phyloP scores from a whole-genome alignment of 1,140 invertebrate genomes.

The Chlorops oryzae region DNA sequence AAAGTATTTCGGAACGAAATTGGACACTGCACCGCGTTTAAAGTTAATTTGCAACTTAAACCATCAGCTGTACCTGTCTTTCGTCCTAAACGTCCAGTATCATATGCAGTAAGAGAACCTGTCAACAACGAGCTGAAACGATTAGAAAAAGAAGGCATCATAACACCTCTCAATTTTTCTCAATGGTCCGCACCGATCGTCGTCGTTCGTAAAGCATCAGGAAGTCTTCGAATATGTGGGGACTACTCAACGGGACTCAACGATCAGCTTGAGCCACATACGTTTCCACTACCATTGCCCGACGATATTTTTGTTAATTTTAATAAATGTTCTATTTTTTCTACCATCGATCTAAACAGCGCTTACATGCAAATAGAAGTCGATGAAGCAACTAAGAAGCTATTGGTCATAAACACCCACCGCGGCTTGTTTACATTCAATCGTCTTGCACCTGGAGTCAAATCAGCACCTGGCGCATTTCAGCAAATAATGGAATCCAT shows the following conservation, averaged over 20 bases:
- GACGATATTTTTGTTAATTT: slow-evolving; percentile 12
- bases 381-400: neutral
- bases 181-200: slow-evolving; percentile 48
- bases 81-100: slow-evolving; percentile 2
- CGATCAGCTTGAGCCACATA: slow-evolving; percentile 6
- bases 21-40: neutral
- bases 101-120: neutral
- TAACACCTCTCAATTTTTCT: slow-evolving; percentile 23
- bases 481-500: too few relatives aligned
- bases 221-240: slow-evolving; percentile 12
- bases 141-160: neutral
- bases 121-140: slow-evolving; percentile 3
- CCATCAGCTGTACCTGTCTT: neutral
- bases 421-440: slow-evolving; percentile 7
- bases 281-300: slow-evolving; percentile 12
- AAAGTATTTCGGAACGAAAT: too few relatives aligned
- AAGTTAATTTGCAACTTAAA: neutral
- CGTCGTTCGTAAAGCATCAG: slow-evolving; percentile 18
- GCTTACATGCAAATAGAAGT: slow-evolving; percentile 3
- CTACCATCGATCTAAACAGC: neutral
- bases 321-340: neutral
- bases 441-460: slow-evolving; percentile 2
- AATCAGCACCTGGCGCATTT: neutral
- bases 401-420: slow-evolving; percentile 7
- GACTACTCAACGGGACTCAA: slow-evolving; percentile 19